A percentile compares a stretch with the other conserved stretches of the same genome.
Conservation (phyloP, 2,797 vertebrate species). For the Euthynnus affinis region DNA sequence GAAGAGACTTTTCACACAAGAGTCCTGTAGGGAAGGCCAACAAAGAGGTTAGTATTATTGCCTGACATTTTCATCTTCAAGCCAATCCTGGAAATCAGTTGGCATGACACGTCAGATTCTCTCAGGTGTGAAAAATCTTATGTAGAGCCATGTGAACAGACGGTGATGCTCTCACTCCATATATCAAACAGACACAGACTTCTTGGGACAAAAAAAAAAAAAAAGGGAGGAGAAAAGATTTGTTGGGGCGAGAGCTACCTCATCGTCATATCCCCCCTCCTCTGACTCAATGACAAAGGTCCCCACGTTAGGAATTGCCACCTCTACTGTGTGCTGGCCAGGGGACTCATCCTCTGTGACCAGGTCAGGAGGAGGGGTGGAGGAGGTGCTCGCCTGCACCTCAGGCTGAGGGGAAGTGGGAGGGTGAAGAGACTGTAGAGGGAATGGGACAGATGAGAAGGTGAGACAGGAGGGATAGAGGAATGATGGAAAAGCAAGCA, state of each 20-base stretch:
- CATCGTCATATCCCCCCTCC: slow-evolving; percentile 97
- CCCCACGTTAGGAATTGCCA: slow-evolving; percentile 95
- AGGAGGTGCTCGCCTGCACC: slow-evolving; percentile 64
- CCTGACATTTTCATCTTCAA: slow-evolving; percentile 28
- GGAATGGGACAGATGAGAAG: slow-evolving; percentile 71
- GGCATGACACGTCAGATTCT: slow-evolving; percentile 15
- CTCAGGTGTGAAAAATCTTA: slow-evolving; percentile 67
- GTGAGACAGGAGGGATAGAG: slow-evolving; percentile 60
- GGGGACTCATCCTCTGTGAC: slow-evolving; percentile 83
- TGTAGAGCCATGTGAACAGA: slow-evolving; percentile 46
- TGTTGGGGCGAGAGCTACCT: slow-evolving; percentile 88
- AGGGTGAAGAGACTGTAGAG: slow-evolving; percentile 80
- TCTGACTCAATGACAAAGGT: slow-evolving; percentile 96
- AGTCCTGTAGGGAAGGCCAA: slow-evolving; percentile 42
- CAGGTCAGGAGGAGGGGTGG: slow-evolving; percentile 72
- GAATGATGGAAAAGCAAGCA: slow-evolving; percentile 49
- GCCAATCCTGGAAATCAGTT: slow-evolving; percentile 34
- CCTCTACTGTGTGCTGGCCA: slow-evolving; percentile 92
- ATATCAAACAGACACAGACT: slow-evolving; percentile 59
- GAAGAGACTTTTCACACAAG: slow-evolving; percentile 58
- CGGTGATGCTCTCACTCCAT: slow-evolving; percentile 39
- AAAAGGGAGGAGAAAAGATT: slow-evolving; percentile 15
- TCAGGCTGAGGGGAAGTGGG: slow-evolving; percentile 81
- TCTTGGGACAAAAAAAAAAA: slow-evolving; percentile 31
- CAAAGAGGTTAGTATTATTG: slow-evolving; percentile 31